Evolutionary conservation across 2,888 invertebrate species (phyloP).

Genomic region (Malacosoma neustria): DNA sequence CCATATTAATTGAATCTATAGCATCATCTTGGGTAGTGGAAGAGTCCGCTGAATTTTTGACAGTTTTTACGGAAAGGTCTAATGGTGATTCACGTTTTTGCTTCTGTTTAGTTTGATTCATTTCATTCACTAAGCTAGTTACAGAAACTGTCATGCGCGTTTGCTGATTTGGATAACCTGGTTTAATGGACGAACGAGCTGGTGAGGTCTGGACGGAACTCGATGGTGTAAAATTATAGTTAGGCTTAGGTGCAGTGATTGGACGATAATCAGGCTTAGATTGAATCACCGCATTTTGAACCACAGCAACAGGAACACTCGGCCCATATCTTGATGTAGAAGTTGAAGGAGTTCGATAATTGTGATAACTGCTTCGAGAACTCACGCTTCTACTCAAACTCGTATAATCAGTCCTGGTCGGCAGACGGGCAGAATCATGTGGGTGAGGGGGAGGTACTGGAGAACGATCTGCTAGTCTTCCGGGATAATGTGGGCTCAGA

Average conservation of each 20-base stretch:
- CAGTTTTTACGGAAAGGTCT: slow-evolving; percentile 91
- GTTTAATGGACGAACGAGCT: slow-evolving; percentile 44
- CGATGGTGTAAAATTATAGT: slow-evolving; percentile 42
- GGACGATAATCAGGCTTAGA: slow-evolving; percentile 40
- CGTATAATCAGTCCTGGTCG: slow-evolving; percentile 42
- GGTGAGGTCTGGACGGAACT: slow-evolving; percentile 51
- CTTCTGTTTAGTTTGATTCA: slow-evolving; percentile 64
- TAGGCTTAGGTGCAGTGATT: slow-evolving; percentile 41
- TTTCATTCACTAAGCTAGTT: slow-evolving; percentile 61
- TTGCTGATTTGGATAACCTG: slow-evolving; percentile 56
- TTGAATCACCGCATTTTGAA: slow-evolving; percentile 41
- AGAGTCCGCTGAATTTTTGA: slow-evolving; percentile 91
- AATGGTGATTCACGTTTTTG: slow-evolving; percentile 86
- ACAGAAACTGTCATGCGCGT: slow-evolving; percentile 67
- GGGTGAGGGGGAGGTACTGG: slow-evolving; percentile 39
- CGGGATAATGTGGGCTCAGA: slow-evolving; percentile 40
- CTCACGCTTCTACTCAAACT: slow-evolving; percentile 39
- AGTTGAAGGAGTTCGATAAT: slow-evolving; percentile 53
- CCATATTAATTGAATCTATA: slow-evolving; percentile 56
- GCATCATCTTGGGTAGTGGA: slow-evolving; percentile 84
- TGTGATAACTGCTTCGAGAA: slow-evolving; percentile 38
- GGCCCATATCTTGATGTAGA: slow-evolving; percentile 45
- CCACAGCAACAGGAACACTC: slow-evolving; percentile 33
- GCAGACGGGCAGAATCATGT: slow-evolving; percentile 40
- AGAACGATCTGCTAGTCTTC: slow-evolving; percentile 44